Evolutionary conservation across 1,140 invertebrate species (phyloP).

Genomic region (Alviniconcha marisindica): DNA sequence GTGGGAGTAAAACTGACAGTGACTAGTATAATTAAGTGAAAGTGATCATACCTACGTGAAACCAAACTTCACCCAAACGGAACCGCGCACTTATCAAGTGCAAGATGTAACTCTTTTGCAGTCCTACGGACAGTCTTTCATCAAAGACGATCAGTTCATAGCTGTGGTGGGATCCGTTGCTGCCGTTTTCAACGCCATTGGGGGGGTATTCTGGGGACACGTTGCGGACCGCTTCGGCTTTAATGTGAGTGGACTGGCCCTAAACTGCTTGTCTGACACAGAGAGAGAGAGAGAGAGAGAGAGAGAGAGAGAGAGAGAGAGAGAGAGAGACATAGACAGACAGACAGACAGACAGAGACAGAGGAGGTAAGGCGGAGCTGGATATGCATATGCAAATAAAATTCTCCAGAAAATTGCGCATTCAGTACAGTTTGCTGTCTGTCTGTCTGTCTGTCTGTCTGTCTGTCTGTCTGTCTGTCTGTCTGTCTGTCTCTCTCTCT

Average conservation of each 20-base stretch:
- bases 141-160: slow-evolving; percentile 25
- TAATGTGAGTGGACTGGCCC: slow-evolving; percentile 12
- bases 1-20: neutral
- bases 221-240: slow-evolving; percentile 13
- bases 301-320: slow-evolving; percentile 7
- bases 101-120: neutral
- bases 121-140: slow-evolving; percentile 36
- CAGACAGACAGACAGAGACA: neutral
- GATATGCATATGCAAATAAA: too few relatives aligned
- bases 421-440: too few relatives aligned
- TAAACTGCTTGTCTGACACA: too few relatives aligned
- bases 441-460: too few relatives aligned
- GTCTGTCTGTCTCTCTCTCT: too few relatives aligned
- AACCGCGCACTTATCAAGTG: neutral
- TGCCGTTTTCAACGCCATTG: slow-evolving; percentile 1
- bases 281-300: neutral
- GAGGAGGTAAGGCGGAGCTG: too few relatives aligned
- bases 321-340: neutral
- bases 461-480: too few relatives aligned
- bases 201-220: slow-evolving; percentile 26
- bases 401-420: too few relatives aligned
- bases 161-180: slow-evolving; percentile 21
- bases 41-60: neutral
- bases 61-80: neutral
- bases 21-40: neutral